Base-by-base conservation (phyloP, 2,113 vertebrate genomes). In the Misgurnus mizolepis region DNA sequence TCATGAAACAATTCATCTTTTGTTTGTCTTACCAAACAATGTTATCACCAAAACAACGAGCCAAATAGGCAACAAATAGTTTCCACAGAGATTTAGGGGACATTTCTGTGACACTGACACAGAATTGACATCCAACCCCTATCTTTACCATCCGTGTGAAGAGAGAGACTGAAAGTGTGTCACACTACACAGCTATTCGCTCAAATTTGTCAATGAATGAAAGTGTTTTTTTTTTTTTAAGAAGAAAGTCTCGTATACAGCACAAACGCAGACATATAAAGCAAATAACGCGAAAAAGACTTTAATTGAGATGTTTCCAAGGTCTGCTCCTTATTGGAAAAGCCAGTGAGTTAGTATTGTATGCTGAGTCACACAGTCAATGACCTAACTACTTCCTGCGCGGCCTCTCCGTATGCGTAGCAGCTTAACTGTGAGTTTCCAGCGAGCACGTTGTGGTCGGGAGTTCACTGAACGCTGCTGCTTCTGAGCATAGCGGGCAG, bases 361-460 rank as follows among this genome's bases (percentile, higher is more conserved):
- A n/a, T 3, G 45, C 55, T 81, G 75, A 68, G 69, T 81, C 79
- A 81, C 43, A 72, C 22, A 62, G 67, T 67, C 41, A 56, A 60
- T 81, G 75, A 81, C 68, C 34, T 74, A 74, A 79, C 45, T 9
- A 64, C 5, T 84, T 84, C 83, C 75, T 78, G 64, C 22, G 43
- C 18, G 43, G 73, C 55, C 55, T 47, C 53, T 73, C 43, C 50
- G 14, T 64, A 53, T 78, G 68, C 69, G 73, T 76, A 72, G 67
- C 22, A 50, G 41, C 27, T 27, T 9, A 11, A 17, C 53, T 22
- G 45, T 62, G 79, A 81, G 79, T 84, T 84, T 84, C 83, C 83
- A 84, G 74, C 43, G 73, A 81, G 55, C 40, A 15, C 65, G 60
- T 45, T 84, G 83, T 81, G 83, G 83, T 84, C 40, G 14, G 79